phyloP scores from a whole-genome alignment of 2,797 vertebrate species.

The Pristis pectinata region DNA sequence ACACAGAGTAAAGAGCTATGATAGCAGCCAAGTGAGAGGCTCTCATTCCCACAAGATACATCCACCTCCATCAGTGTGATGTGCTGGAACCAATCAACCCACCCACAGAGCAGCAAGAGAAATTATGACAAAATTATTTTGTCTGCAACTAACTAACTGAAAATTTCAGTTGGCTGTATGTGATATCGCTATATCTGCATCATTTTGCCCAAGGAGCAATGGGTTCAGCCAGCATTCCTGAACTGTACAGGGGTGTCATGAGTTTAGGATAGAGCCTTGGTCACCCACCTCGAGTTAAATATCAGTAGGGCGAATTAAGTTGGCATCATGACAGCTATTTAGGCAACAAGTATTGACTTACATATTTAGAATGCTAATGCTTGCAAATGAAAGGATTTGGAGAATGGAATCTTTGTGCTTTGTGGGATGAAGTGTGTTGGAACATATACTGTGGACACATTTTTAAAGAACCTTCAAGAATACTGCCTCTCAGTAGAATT shows the following conservation, averaged over 20 bases:
- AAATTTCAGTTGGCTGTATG: background rate
- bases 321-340: background rate
- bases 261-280: background rate
- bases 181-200: too few species aligned
- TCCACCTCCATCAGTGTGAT: too few species aligned
- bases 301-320: background rate
- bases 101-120: too few species aligned
- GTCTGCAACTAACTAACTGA: too few species aligned
- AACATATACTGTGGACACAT: background rate
- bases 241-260: background rate
- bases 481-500: background rate
- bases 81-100: too few species aligned
- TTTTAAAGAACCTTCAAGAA: background rate
- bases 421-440: background rate
- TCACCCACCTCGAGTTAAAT: background rate
- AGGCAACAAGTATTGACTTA: background rate
- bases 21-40: too few species aligned
- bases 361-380: background rate
- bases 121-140: background rate
- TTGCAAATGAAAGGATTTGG: background rate
- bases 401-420: background rate
- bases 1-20: too few species aligned
- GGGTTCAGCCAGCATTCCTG: background rate
- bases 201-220: too few species aligned
- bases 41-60: too few species aligned